These are phyloP conservation scores for Geococcyx californianus DNA, from an alignment of 2,113 vertebrate species.

Conservation along the genomic window DNA sequence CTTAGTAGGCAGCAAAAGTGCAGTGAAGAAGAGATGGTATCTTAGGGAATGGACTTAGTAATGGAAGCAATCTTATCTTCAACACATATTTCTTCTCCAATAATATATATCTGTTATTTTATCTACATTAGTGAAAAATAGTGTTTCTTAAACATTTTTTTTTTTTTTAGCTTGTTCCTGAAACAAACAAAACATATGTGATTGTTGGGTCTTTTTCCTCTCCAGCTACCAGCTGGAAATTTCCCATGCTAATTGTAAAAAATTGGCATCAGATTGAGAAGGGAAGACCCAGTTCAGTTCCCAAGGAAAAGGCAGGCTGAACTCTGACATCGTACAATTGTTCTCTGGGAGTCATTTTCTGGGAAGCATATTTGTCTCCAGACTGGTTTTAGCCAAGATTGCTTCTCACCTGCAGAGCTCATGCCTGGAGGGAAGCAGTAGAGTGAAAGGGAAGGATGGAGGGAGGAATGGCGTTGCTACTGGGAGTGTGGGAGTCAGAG, in stretches of 20 bases:
- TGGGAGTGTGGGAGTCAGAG: background rate
- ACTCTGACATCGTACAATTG: rapidly evolving
- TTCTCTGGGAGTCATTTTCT: background rate
- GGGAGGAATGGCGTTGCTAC: background rate
- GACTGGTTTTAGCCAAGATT: background rate
- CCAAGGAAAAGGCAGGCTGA: background rate
- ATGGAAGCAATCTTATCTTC: constrained; percentile 6
- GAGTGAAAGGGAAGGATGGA: background rate
- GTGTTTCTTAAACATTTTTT: background rate
- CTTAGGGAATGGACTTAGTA: background rate
- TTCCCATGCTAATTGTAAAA: background rate
- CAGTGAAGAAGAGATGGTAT: background rate
- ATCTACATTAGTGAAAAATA: background rate
- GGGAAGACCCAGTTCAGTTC: background rate
- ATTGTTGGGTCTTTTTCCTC: background rate
- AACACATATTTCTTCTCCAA: background rate
- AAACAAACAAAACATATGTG: background rate
- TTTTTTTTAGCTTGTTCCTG: background rate
- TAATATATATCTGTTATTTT: background rate
- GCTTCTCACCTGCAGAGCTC: background rate
- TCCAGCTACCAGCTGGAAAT: background rate
- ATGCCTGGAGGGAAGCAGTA: background rate
- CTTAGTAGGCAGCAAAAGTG: constrained; percentile 34
- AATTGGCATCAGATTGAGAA: background rate
- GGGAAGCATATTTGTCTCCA: background rate